Conservation (phyloP, 1,140 invertebrate genomes). For the Anastrepha ludens region DNA sequence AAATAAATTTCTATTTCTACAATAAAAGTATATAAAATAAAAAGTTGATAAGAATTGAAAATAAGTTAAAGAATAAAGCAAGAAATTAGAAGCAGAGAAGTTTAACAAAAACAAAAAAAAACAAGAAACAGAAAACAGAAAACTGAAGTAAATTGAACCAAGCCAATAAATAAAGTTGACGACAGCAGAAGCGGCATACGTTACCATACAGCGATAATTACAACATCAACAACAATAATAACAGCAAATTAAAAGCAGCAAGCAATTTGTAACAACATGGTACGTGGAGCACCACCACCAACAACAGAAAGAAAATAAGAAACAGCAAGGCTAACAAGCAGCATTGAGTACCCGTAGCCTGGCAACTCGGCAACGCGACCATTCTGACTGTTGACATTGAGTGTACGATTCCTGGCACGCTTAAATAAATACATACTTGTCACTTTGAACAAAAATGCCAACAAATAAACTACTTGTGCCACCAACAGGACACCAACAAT, state of each 20-base stretch:
- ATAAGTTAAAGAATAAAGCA: constrained; percentile 28
- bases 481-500: too few species aligned
- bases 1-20: constrained; percentile 54
- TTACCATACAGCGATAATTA: not conserved
- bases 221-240: constrained; percentile 4
- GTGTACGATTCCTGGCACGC: too few species aligned
- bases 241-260: not conserved
- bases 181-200: not conserved
- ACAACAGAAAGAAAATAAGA: not conserved
- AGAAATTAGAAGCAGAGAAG: constrained; percentile 20
- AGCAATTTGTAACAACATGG: not conserved
- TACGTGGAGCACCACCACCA: not conserved
- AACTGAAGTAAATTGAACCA: not conserved
- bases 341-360: too few species aligned
- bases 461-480: too few species aligned
- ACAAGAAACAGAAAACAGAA: not conserved
- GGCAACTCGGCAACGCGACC: too few species aligned
- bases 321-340: not conserved
- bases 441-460: too few species aligned
- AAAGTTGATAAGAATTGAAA: constrained; percentile 28
- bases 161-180: constrained; percentile 25
- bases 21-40: constrained; percentile 2
- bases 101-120: constrained; percentile 37
- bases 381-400: too few species aligned
- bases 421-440: too few species aligned